Percentiles rank a stretch among this genome's conserved stretches.
phyloP scores from a whole-genome alignment of 2,888 invertebrate species.

The Oscheius myriophilus region DNA sequence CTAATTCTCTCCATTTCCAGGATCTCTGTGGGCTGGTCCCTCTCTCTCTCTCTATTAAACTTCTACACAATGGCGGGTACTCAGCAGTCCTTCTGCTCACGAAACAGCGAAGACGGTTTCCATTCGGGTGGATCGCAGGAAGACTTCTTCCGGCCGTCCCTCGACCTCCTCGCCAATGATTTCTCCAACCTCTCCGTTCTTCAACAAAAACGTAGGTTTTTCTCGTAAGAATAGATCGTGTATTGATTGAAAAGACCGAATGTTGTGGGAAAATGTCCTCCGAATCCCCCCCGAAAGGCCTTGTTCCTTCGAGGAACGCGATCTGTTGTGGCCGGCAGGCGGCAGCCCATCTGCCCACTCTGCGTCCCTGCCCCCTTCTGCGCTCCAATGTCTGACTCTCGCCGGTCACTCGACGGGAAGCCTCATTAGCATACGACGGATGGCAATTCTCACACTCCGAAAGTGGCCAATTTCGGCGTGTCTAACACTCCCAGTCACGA shows the following conservation, averaged over 20 bases:
- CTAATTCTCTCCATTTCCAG: not conserved
- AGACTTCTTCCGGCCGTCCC: slow-evolving; percentile 1
- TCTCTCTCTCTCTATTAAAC: slow-evolving; percentile 2
- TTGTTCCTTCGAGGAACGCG: not conserved
- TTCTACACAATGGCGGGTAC: slow-evolving; percentile 20
- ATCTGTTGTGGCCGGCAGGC: not conserved
- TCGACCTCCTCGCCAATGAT: slow-evolving; percentile 19
- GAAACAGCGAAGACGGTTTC: slow-evolving; percentile 27
- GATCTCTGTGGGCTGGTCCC: slow-evolving; percentile 26
- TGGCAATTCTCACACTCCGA: too few species aligned
- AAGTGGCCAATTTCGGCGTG: too few species aligned
- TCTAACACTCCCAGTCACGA: too few species aligned
- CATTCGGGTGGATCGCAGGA: slow-evolving; percentile 23
- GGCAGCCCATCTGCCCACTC: slow-evolving; percentile 3
- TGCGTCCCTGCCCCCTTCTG: slow-evolving; percentile 11
- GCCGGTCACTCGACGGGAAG: slow-evolving; percentile 26
- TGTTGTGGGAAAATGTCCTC: not conserved
- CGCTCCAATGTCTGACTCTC: slow-evolving; percentile 3
- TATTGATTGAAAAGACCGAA: not conserved
- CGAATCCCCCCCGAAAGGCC: not conserved
- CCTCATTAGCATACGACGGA: slow-evolving; percentile 25
- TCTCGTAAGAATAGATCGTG: not conserved
- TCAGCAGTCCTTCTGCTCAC: slow-evolving; percentile 10
- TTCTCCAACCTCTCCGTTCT: slow-evolving; percentile 6
- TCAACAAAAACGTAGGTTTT: slow-evolving; percentile 23